A percentile compares a stretch with the other conserved stretches of the same genome.
phyloP scores from a whole-genome alignment of 2,888 invertebrate species.

The Hydrotaea diabolus region DNA sequence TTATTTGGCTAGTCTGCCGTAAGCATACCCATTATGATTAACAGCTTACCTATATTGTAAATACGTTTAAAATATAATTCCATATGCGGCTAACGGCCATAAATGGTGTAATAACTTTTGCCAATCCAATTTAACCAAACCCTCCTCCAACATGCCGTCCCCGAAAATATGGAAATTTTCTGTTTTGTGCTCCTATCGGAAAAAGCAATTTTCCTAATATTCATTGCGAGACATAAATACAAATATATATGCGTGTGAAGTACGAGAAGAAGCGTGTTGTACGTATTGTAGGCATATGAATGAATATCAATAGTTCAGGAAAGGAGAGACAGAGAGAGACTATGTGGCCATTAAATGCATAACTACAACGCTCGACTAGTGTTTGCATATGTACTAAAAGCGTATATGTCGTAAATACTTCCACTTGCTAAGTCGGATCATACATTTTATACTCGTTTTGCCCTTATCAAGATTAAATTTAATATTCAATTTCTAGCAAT shows the following conservation, averaged over 20 bases:
- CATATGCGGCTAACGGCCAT: not conserved
- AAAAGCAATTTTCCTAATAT: conserved; percentile 24
- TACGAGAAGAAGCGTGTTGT: not conserved
- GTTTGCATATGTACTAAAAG: too few species aligned
- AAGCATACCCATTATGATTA: too few species aligned
- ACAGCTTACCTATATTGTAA: too few species aligned
- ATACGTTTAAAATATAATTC: too few species aligned
- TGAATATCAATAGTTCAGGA: conserved; percentile 1
- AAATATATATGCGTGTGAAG: too few species aligned
- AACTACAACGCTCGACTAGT: not conserved
- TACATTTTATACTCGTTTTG: not conserved
- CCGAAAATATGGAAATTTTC: conserved; percentile 15
- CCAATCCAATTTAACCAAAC: not conserved
- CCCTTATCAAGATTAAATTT: conserved; percentile 58
- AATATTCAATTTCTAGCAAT: conserved; percentile 64
- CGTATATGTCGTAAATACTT: not conserved
- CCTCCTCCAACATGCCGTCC: not conserved
- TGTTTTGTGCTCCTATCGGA: not conserved
- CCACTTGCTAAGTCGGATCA: not conserved
- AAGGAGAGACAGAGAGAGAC: not conserved
- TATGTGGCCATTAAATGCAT: not conserved
- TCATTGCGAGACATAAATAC: conserved; percentile 4
- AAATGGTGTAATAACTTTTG: not conserved
- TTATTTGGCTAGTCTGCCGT: too few species aligned
- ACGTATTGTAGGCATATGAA: not conserved